Evolutionary conservation across 1,140 invertebrate genomes (phyloP).

Genomic region (Hormaphis cornu): DNA sequence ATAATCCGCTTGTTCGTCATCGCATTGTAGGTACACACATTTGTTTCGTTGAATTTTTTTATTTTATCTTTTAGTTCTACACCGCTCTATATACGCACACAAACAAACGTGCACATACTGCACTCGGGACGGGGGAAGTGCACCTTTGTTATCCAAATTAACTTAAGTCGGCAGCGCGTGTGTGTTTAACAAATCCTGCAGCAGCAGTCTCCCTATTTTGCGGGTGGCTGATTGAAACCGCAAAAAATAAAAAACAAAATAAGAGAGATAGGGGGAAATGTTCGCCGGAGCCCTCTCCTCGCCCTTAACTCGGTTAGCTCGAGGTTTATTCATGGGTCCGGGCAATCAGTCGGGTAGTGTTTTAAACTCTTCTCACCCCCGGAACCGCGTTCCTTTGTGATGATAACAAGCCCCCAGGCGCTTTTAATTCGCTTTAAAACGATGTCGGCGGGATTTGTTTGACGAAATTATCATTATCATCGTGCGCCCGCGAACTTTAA

Average conservation of each 20-base stretch:
- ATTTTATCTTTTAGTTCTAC: not conserved
- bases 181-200: conserved; percentile 29
- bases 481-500: not conserved
- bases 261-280: not conserved
- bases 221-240: conserved; percentile 30
- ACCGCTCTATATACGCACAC: not conserved
- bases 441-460: conserved; percentile 16
- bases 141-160: conserved; percentile 32
- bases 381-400: conserved; percentile 24
- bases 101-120: not conserved
- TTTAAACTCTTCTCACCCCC: conserved; percentile 28
- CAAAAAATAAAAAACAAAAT: conserved; percentile 21
- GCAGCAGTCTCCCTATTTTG: conserved; percentile 27
- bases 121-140: not conserved
- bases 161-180: conserved; percentile 11
- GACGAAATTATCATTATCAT: conserved; percentile 27
- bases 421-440: conserved; percentile 28
- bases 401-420: conserved; percentile 17
- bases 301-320: conserved; percentile 22
- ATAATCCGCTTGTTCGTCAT: not conserved
- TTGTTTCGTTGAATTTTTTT: not conserved
- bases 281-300: not conserved
- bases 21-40: not conserved
- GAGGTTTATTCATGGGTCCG: conserved; percentile 10
- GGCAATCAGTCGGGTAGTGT: conserved; percentile 26